These are phyloP conservation scores for Lymantria monacha DNA, from an alignment of 2,888 invertebrate species.

Conservation along the genomic window DNA sequence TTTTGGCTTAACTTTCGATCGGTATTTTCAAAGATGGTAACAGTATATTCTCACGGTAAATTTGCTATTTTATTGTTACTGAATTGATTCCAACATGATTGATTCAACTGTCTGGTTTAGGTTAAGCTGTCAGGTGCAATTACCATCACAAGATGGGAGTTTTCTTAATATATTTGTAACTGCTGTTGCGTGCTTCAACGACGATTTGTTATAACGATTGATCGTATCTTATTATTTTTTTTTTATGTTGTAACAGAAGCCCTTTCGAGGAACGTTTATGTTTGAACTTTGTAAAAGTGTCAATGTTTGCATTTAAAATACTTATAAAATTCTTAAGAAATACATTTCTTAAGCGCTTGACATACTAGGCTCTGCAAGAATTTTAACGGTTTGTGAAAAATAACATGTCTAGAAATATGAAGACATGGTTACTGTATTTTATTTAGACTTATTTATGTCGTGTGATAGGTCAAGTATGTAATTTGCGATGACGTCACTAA, in stretches of 20 bases:
- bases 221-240: neutral
- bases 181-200: neutral
- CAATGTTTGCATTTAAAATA: constrained; percentile 1
- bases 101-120: neutral
- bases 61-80: neutral
- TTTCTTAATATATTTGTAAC: neutral
- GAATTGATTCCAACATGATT: neutral
- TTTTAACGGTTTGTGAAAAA: too few relatives aligned
- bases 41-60: neutral
- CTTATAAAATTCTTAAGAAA: neutral
- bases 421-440: too few relatives aligned
- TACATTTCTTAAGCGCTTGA: too few relatives aligned
- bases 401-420: too few relatives aligned
- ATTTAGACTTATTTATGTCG: too few relatives aligned
- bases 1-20: neutral
- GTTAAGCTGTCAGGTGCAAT: neutral
- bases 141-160: neutral
- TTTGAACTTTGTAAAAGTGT: neutral
- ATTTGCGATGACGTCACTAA: too few relatives aligned
- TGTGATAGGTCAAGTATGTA: too few relatives aligned
- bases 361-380: too few relatives aligned
- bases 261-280: neutral
- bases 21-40: neutral
- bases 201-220: neutral
- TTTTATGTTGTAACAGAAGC: neutral